Conservation (phyloP, 2,888 invertebrate genomes). For the Lymantria dispar region DNA sequence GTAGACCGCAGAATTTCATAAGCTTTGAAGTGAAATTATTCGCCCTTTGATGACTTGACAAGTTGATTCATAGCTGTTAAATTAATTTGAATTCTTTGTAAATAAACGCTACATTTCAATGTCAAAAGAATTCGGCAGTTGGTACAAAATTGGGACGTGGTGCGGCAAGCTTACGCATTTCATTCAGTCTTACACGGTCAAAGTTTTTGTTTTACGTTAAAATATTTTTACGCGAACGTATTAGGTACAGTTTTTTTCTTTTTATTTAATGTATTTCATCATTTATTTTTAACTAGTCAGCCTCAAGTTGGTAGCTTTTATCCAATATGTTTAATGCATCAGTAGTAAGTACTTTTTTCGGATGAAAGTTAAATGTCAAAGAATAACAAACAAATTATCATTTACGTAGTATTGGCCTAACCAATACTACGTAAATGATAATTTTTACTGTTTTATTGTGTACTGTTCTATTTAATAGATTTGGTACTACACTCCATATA, state of each 20-base stretch:
- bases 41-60: slow-evolving; percentile 32
- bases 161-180: slow-evolving; percentile 3
- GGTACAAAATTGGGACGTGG: slow-evolving; percentile 13
- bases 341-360: too few species aligned
- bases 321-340: too few species aligned
- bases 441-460: too few species aligned
- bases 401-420: too few species aligned
- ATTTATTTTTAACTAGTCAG: too few species aligned
- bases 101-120: slow-evolving; percentile 16
- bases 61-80: slow-evolving; percentile 25
- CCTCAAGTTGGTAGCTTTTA: too few species aligned
- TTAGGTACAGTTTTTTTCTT: slow-evolving; percentile 3
- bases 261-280: too few species aligned
- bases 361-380: too few species aligned
- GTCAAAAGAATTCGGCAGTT: slow-evolving; percentile 5
- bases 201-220: slow-evolving; percentile 18
- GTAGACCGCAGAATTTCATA: slow-evolving; percentile 30
- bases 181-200: slow-evolving; percentile 15
- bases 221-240: slow-evolving; percentile 23
- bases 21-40: slow-evolving; percentile 24
- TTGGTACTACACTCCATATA: too few species aligned
- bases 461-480: too few species aligned
- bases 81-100: slow-evolving; percentile 23
- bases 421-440: too few species aligned
- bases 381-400: too few species aligned